Evolutionary conservation across 2,888 invertebrate genomes (phyloP).

Genomic region (Dioctria rufipes): DNA sequence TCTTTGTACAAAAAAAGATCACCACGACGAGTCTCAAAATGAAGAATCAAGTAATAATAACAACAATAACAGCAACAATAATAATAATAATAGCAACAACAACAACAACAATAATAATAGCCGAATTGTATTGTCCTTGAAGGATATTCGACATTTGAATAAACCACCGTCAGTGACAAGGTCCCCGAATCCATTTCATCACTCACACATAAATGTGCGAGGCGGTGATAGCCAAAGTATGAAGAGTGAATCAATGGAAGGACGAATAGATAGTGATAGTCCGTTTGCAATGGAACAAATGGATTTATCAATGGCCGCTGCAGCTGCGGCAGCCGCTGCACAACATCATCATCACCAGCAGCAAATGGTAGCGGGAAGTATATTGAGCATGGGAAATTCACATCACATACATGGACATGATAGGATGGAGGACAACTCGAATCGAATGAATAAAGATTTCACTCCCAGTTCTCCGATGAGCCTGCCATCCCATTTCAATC

Average conservation of each 20-base stretch:
- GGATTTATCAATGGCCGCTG: slow-evolving; percentile 70
- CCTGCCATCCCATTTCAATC: slow-evolving; percentile 69
- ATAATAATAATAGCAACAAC: slow-evolving; percentile 55
- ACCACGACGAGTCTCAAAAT: slow-evolving; percentile 62
- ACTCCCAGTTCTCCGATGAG: slow-evolving; percentile 71
- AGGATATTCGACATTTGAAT: slow-evolving; percentile 70
- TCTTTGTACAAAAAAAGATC: slow-evolving; percentile 67
- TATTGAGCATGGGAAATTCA: slow-evolving; percentile 66
- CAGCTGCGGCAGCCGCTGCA: slow-evolving; percentile 70
- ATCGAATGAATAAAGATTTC: slow-evolving; percentile 69
- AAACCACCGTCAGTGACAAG: slow-evolving; percentile 63
- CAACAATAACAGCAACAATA: slow-evolving; percentile 67
- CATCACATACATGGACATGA: slow-evolving; percentile 66
- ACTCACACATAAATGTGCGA: slow-evolving; percentile 57
- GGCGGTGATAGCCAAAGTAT: slow-evolving; percentile 62
- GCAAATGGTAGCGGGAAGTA: slow-evolving; percentile 62
- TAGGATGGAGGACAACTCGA: slow-evolving; percentile 68
- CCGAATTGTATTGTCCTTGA: slow-evolving; percentile 70
- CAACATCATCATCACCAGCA: slow-evolving; percentile 65
- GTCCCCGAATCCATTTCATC: slow-evolving; percentile 58
- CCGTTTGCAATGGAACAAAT: slow-evolving; percentile 71
- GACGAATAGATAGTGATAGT: slow-evolving; percentile 64
- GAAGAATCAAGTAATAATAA: slow-evolving; percentile 60
- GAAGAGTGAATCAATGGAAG: slow-evolving; percentile 66
- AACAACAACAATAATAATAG: slow-evolving; percentile 67